Evolutionary conservation across 2,888 invertebrate species (phyloP), one percentile per base, ranked within the genome.

Genomic region (Lepidochrysops patricia): DNA sequence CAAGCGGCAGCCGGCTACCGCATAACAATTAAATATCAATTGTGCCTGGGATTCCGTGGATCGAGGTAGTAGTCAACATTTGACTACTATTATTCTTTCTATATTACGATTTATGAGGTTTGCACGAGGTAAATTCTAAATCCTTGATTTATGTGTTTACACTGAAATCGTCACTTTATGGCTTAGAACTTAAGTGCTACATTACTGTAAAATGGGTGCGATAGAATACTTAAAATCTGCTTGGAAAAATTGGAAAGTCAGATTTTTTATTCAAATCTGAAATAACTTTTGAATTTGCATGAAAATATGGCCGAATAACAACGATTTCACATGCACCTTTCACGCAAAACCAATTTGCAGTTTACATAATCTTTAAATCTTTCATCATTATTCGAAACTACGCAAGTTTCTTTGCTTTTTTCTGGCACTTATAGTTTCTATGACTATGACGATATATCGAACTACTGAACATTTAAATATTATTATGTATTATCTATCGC

Each of bases 101-200:
- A 9, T 9, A 9, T 7, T 29, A 9, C 7, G 29, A 19, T 13
- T 15, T 15, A 19, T 7, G 19, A 43, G 19, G 7, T 9, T 9
- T 3, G 19, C 2, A 43, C 19, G 19, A 23, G 19, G 19, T 19
- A 9, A 43, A 19, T 43, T 19, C 43, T 12, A 19, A 9, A 43
- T 19, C 19, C 49, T 54, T 32, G 60, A 60, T 62, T 60, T 48
- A 62, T 62, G 57, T 63, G 60, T 64, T 64, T 61, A 58, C 60
- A n/a, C 48, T 48, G 26, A 56, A 50, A 43, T 57, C 25, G 26
- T 1, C 27, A 57, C 57, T 48, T 57, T 48, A 35, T 19, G 27
- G 7, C 43, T 27, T 7, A 26, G 15, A 54, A 19, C 19, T 32
- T 5, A 29, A 19, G 54, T 19, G 29, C 32, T 54, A 54, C 54